Base-by-base conservation (phyloP, 2,888 invertebrate species). In the Volucella inflata region DNA sequence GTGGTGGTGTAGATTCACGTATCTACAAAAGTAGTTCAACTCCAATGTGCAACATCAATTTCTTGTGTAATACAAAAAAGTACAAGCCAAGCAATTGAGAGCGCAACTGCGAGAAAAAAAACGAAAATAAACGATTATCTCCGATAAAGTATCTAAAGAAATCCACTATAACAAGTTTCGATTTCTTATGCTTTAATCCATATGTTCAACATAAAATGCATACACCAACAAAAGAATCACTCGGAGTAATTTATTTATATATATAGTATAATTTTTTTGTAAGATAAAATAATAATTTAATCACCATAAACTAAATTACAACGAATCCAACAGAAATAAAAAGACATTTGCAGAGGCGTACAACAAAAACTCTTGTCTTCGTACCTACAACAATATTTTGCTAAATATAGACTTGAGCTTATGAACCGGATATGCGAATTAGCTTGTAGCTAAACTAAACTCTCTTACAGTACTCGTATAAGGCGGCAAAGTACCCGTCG, bases 11-110 rank as follows among this genome's bases (percentile, higher is more conserved):
- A 30, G 4, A 30, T 30, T 6, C 6, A 30, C 30, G 30, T 30
- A 30, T 30, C 30, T 6, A 30, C 30, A 6, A 30, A 30, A 30
- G 30, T 87, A 67, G 89, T 72, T 82, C 59, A 88, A 88, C 89
- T 89, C 89, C 89, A 89, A 88, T 89, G 90, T 85, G 53, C 87
- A 87, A 79, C 82, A 16, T 64, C 21, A 21, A 64, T 64, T 40
- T 44, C 44, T 21, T 14, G 14, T 42, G 48, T 40, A 42, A 44
- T 64, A 12, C n/a, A 64, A 16, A 46, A 60, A 76, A 6, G 30
- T 30, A 30, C 6, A 6, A 30, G 1, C 30, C 76, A 87, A 50
- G 48, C 71, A 72, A 79, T 87, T 89, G 87, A 88, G 51, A 50
- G 6, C 50, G 55, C 55, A 36, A 30, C 30, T 30, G 6, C 6